These are phyloP conservation scores for Coluber constrictor DNA, from an alignment of 2,797 vertebrate species.

Conservation along the genomic window DNA sequence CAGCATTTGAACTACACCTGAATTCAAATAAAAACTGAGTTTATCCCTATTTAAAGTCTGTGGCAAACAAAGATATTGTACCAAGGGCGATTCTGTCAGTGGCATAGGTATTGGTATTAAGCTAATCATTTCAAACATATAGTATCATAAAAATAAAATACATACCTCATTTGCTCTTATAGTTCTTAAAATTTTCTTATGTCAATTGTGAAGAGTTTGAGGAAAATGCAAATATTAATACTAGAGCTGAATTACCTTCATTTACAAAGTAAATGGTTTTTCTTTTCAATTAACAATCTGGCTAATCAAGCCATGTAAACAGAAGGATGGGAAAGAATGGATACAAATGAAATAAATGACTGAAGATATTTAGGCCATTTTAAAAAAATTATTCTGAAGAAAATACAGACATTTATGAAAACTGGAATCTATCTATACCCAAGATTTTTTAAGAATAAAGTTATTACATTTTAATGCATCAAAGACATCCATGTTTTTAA, in stretches of 20 bases:
- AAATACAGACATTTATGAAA: neutral
- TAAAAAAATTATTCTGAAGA: neutral
- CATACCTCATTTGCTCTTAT: neutral
- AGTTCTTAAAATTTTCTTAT: slow-evolving; percentile 14
- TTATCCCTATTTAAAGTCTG: neutral
- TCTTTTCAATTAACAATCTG: slow-evolving; percentile 8
- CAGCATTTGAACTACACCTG: neutral
- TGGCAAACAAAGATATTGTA: slow-evolving; percentile 18
- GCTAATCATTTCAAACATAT: slow-evolving; percentile 18
- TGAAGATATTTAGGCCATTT: neutral
- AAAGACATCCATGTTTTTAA: neutral
- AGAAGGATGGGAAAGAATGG: neutral
- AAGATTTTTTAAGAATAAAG: neutral
- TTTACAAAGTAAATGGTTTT: slow-evolving; percentile 21
- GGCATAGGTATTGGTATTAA: slow-evolving; percentile 12
- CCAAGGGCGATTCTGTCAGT: slow-evolving; percentile 5
- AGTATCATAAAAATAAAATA: slow-evolving; percentile 30
- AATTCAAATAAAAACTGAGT: slow-evolving; percentile 18
- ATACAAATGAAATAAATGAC: neutral
- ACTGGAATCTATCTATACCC: neutral
- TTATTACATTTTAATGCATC: neutral
- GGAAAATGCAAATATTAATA: slow-evolving; percentile 6
- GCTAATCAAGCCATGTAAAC: slow-evolving; percentile 4
- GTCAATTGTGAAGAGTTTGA: neutral
- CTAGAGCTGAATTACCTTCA: slow-evolving; percentile 29